Evolutionary conservation across 2,888 invertebrate genomes (phyloP).

Genomic region (Cosmia trapezina): DNA sequence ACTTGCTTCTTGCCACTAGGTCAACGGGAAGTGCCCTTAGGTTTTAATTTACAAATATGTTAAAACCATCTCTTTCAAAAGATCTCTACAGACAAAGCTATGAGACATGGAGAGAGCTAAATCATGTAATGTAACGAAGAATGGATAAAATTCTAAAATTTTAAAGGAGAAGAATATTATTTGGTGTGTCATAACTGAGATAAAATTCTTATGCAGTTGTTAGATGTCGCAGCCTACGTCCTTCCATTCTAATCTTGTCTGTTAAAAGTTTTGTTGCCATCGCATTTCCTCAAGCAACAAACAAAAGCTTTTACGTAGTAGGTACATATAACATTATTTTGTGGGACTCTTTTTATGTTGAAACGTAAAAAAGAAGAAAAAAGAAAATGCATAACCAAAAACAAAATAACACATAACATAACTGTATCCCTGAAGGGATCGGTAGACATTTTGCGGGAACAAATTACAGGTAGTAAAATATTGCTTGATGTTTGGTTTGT

Average conservation of each 20-base stretch:
- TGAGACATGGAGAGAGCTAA: slow-evolving; percentile 26
- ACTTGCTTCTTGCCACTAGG: too few species aligned
- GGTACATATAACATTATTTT: background rate
- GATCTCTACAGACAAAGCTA: background rate
- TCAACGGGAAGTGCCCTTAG: too few species aligned
- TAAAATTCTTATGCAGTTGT: slow-evolving; percentile 42
- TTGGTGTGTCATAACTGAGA: background rate
- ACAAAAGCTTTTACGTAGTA: slow-evolving; percentile 36
- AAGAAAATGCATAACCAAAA: background rate
- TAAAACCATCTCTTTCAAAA: background rate
- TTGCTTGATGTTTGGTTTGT: background rate
- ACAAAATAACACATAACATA: background rate
- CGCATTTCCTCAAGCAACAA: slow-evolving; percentile 49
- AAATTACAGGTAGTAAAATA: background rate
- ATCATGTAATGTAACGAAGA: slow-evolving; percentile 16
- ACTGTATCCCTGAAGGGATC: background rate
- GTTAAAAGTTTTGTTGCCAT: slow-evolving; percentile 50
- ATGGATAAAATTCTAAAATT: background rate
- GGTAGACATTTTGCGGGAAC: background rate
- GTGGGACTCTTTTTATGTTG: background rate
- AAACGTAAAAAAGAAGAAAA: background rate
- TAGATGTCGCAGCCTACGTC: slow-evolving; percentile 22
- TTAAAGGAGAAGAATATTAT: background rate
- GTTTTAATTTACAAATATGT: too few species aligned
- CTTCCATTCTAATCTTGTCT: slow-evolving; percentile 35